These are phyloP conservation scores for Digitonthophagus gazella DNA, from an alignment of 2,888 invertebrate species.

Conservation along the genomic window DNA sequence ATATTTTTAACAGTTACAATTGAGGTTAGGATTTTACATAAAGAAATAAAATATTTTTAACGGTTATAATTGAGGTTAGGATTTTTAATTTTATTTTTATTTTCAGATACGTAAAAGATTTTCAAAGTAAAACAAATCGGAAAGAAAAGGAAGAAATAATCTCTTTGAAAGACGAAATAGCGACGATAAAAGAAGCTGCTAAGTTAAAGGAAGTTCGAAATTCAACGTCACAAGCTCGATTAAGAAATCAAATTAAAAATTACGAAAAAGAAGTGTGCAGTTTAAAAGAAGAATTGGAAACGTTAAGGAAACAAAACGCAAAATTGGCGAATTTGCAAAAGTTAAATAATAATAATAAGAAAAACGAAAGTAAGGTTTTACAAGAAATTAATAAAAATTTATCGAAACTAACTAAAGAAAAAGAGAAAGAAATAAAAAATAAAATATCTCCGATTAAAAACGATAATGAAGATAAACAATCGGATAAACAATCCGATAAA, in stretches of 20 bases:
- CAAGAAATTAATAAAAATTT: constrained; percentile 72
- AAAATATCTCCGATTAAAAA: constrained; percentile 5
- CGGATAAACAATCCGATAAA: not conserved
- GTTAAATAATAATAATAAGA: constrained; percentile 51
- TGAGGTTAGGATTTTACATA: not conserved
- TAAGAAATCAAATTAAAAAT: constrained; percentile 71
- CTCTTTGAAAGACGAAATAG: constrained; percentile 64
- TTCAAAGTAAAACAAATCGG: constrained; percentile 63
- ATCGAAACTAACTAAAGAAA: constrained; percentile 47
- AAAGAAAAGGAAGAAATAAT: constrained; percentile 70
- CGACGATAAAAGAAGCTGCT: constrained; percentile 64
- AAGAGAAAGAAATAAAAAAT: not conserved
- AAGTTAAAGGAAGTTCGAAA: constrained; percentile 72
- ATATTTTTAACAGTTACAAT: not conserved
- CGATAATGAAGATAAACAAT: not conserved
- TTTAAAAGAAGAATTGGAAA: constrained; percentile 65
- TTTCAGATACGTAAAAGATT: constrained; percentile 61
- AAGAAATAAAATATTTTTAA: not conserved
- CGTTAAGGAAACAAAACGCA: constrained; percentile 65
- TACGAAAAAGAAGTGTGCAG: constrained; percentile 68
- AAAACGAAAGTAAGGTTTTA: constrained; percentile 68
- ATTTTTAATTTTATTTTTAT: constrained; percentile 14
- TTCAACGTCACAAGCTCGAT: constrained; percentile 67
- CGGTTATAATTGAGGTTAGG: not conserved
- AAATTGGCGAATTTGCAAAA: constrained; percentile 61